Evolutionary conservation across 2,113 vertebrate genomes (phyloP), one percentile per base, ranked within the genome.

Genomic region (Eudorcas thomsonii): DNA sequence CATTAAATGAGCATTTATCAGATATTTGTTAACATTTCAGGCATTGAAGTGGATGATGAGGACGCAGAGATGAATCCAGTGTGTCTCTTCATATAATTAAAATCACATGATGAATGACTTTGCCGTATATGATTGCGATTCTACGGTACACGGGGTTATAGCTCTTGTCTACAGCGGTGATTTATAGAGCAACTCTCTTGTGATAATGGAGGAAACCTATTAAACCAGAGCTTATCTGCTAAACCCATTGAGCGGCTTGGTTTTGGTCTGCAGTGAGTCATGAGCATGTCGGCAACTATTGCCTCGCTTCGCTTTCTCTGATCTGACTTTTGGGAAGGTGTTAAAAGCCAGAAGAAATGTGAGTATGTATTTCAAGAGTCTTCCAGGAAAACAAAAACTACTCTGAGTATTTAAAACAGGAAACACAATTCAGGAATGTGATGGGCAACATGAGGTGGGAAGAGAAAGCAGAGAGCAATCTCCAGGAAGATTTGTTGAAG

Each of bases 41-140:
- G 94, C 85, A 30, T 7, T 36, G 39, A 67, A 13, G 60, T 64
- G 16, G 19, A 36, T 23, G 55, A 52, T 43, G 71, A 80, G 78
- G 92, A 80, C 28, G 1, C 50, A 33, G 92, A 94, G 83, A 94
- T 85, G 36, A 60, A 89, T 80, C 30, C 13, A 25, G 12, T 17
- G n/a, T 36, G 78, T 80, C 96, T 39, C 92, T 39, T 89, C 43
- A 6, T 48, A 1, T 64, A 91, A 94, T 97, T 89, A 94, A 97
- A 96, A 80, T 33, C 88, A 36, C 84, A 28, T 94, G 95, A 94
- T 45, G 30, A 85, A 94, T 92, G 50, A 33, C 57, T 60, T 26
- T 5, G 55, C 77, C 59, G 1, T 52, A 2, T 13, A 4, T 3
- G 77, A 15, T 62, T 52, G 83, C 1, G 5, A 52, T 45, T 64